Conservation (phyloP, 1,140 invertebrate species). For the Trachymyrmex septentrionalis region DNA sequence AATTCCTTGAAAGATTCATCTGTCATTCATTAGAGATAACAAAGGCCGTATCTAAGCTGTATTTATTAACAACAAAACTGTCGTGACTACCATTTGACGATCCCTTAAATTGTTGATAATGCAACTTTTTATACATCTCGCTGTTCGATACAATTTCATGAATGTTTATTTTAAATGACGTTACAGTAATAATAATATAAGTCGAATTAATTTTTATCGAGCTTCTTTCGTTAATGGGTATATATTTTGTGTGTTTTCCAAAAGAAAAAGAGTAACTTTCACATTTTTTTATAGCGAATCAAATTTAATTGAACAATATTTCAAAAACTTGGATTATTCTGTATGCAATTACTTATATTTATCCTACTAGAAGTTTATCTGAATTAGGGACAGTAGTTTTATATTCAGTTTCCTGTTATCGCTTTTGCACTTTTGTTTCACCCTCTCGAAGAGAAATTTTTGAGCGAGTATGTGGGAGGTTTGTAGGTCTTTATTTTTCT, state of each 20-base stretch:
- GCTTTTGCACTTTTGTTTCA: neutral
- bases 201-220: neutral
- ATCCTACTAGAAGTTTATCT: too few relatives aligned
- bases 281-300: neutral
- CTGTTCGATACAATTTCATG: neutral
- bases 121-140: neutral
- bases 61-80: neutral
- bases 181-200: neutral
- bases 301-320: neutral
- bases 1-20: neutral
- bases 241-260: neutral
- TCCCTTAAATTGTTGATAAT: neutral
- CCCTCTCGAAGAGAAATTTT: conserved; percentile 20
- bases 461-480: conserved; percentile 41
- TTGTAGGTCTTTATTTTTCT: conserved; percentile 42
- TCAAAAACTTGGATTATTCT: neutral
- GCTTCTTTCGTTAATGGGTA: neutral
- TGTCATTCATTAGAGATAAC: neutral
- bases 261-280: neutral
- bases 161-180: neutral
- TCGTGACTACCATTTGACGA: neutral
- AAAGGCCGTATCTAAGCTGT: neutral
- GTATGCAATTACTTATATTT: neutral
- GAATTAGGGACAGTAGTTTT: neutral
- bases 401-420: neutral